Percentiles rank a stretch among this genome's conserved stretches.
phyloP scores from a whole-genome alignment of 1,140 invertebrate genomes.

The Neodiprion lecontei region DNA sequence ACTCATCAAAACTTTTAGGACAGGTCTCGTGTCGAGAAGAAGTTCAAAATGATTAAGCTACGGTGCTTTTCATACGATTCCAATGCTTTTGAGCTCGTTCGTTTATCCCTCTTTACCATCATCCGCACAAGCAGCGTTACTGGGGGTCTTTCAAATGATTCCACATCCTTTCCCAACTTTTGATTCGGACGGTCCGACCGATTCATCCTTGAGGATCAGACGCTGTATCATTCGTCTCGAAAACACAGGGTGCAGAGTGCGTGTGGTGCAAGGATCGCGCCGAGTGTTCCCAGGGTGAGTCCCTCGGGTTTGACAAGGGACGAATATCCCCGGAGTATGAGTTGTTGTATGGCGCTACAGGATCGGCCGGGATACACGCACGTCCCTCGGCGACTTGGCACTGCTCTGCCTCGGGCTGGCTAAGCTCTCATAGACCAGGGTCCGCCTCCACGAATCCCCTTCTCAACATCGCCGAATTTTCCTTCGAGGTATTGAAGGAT shows the following conservation, averaged over 20 bases:
- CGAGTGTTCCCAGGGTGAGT: slow-evolving; percentile 22
- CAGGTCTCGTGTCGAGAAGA: too few species aligned
- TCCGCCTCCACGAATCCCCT: slow-evolving; percentile 30
- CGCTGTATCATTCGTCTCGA: slow-evolving; percentile 29
- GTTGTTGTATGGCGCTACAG: too few species aligned
- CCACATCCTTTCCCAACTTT: too few species aligned
- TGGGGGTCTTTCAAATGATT: neutral
- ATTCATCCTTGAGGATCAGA: too few species aligned
- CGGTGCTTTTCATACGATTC: neutral
- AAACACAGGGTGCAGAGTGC: slow-evolving; percentile 30
- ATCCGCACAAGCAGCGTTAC: neutral
- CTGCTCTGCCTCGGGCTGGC: slow-evolving; percentile 49
- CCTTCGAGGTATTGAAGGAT: too few species aligned
- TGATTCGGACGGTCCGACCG: too few species aligned
- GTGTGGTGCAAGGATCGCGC: neutral
- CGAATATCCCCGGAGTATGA: neutral
- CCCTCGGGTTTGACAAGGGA: slow-evolving; percentile 43
- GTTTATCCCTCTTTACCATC: neutral
- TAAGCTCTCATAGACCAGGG: slow-evolving; percentile 45
- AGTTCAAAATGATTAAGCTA: neutral
- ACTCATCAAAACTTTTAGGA: too few species aligned
- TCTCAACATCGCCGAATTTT: too few species aligned
- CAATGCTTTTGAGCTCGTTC: neutral
- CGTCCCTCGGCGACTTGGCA: slow-evolving; percentile 41
- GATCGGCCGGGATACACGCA: slow-evolving; percentile 32